phyloP scores from a whole-genome alignment of 2,113 vertebrate species.

The Turdus rufiventris region DNA sequence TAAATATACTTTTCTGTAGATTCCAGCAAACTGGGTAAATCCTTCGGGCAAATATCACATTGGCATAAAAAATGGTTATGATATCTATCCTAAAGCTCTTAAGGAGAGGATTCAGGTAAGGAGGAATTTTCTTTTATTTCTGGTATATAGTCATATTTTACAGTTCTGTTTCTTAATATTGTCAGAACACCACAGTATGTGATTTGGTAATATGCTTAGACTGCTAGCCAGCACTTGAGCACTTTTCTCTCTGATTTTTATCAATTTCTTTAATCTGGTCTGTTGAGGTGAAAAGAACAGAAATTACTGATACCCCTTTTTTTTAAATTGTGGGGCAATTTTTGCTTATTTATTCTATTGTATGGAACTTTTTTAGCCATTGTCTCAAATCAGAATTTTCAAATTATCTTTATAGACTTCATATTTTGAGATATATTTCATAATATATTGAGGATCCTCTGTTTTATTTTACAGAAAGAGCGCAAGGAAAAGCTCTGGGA shows the following conservation, averaged over 20 bases:
- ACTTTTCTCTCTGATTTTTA: not conserved
- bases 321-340: not conserved
- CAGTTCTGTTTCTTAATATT: not conserved
- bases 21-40: conserved; percentile 88
- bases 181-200: not conserved
- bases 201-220: not conserved
- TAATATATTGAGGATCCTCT: not conserved
- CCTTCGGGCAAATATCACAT: conserved; percentile 92
- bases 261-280: not conserved
- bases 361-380: not conserved
- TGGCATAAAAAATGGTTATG: conserved; percentile 96
- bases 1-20: conserved; percentile 67
- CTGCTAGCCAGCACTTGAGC: not conserved
- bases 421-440: not conserved
- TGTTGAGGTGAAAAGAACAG: not conserved
- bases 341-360: not conserved
- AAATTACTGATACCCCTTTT: accelerated
- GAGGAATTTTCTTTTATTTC: not conserved
- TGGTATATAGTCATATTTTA: not conserved
- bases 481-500: conserved; percentile 98
- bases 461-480: conserved; percentile 83
- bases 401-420: not conserved
- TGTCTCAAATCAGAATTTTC: not conserved
- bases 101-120: conserved; percentile 96
- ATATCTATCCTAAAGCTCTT: conserved; percentile 96